Base-by-base conservation (phyloP, 2,113 vertebrate genomes). In the Reinhardtius hippoglossoides region DNA sequence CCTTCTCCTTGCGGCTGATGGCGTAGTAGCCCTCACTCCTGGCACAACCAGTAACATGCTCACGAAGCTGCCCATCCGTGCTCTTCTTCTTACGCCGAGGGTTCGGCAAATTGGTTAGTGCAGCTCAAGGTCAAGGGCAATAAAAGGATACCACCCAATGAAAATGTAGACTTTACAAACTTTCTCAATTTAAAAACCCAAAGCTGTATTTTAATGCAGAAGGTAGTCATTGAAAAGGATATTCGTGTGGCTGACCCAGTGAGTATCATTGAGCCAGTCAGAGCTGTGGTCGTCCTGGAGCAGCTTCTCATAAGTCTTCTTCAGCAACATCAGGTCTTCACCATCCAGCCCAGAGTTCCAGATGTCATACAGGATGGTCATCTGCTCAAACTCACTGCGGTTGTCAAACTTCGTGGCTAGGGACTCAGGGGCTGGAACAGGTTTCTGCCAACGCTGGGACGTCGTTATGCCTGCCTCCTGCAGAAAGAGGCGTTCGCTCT, bases 361-460 rank as follows among this genome's bases (percentile, higher is more conserved):
- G 90, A 98, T 97, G 89, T 98, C 97, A 18, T 98, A 98, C 8
- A 98, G 88, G 83, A 97, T 97, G 70, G 97, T 97, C 97, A 98
- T 98, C 91, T 98, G 96, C 89, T 98, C 97, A 71, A 97, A 97
- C 91, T 98, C 96, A 0, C 95, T 96, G 54, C 96, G 96, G 9
- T 94, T 93, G 40, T 97, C 95, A 5, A 84, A 97, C 67, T 90
- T 89, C 35, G 44, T 0, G 10, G 80, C 68, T 0, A 66, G 75
- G 1, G 63, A 0, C 60, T 66, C 1, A 7, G 90, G 3, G 14
- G 84, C 5, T 10, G 83, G 81, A 63, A 60, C 16, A 3, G 94
- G 80, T 21, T 95, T 91, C 0, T 84, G 40, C 80, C 87, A 81
- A 13, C 83, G 83, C 54, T 90, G 89, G 18, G 91, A 81, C 0